A percentile compares a stretch with the other conserved stretches of the same genome.
phyloP scores from a whole-genome alignment of 2,797 vertebrate species.

The Argyrosomus regius region DNA sequence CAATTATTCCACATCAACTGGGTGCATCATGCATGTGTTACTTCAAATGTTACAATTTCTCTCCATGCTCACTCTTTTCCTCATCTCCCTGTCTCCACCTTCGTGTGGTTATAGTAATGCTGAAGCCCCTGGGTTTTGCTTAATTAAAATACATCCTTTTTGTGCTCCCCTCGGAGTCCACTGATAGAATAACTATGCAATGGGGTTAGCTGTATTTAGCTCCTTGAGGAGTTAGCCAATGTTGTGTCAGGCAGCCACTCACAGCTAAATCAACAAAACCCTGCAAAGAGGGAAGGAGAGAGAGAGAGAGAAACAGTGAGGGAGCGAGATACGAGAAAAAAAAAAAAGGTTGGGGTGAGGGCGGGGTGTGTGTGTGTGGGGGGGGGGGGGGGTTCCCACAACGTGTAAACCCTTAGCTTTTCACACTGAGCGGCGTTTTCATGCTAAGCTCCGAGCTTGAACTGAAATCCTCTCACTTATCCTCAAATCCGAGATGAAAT shows the following conservation, averaged over 20 bases:
- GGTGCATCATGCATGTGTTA: not conserved
- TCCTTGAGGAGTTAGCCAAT: conserved; percentile 79
- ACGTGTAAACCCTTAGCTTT: conserved; percentile 80
- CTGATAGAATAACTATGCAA: conserved; percentile 79
- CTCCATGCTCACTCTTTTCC: conserved; percentile 32
- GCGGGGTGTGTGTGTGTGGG: not conserved
- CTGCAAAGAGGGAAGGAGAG: conserved; percentile 45
- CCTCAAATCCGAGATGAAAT: conserved; percentile 87
- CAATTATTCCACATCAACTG: not conserved
- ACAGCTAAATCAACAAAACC: conserved; percentile 83
- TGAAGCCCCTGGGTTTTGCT: conserved; percentile 71
- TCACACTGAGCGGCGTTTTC: conserved; percentile 71
- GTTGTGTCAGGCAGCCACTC: conserved; percentile 79
- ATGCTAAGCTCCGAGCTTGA: conserved; percentile 83
- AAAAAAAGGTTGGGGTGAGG: conserved; percentile 41
- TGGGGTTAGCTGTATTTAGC: conserved; percentile 78
- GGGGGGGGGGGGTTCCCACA: conserved; percentile 43
- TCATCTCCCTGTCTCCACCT: conserved; percentile 48
- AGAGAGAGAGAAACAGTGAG: conserved; percentile 34
- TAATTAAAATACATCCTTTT: conserved; percentile 84
- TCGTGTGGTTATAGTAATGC: conserved; percentile 66
- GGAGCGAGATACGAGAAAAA: conserved; percentile 24
- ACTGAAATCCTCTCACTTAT: conserved; percentile 85
- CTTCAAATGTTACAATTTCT: conserved; percentile 30
- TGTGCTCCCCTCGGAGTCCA: conserved; percentile 68